Base-by-base conservation (phyloP, 2,797 vertebrate genomes). In the Leptatherina wallacei region DNA sequence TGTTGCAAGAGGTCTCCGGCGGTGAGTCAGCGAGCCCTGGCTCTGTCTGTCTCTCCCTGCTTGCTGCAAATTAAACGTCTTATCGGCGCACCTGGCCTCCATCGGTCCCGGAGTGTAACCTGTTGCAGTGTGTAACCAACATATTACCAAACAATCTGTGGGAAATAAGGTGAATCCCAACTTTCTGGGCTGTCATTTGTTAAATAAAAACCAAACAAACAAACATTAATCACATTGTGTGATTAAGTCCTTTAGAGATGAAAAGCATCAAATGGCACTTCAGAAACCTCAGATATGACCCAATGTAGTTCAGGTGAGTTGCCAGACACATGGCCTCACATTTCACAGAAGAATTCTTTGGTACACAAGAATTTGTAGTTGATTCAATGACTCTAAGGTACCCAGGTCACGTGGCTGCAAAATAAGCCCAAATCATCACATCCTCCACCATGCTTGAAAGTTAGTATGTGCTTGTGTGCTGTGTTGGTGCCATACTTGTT, bases 81-180 rank as follows among this genome's bases (percentile, higher is more conserved):
- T 95, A 93, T 94, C 90, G 65, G 70, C 61, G 92, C 96, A 97
- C 96, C 96, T 98, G 96, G 94, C 92, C 74, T 87, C 86, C 84
- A 82, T 83, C 88, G 67, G 92, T 95, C 95, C 95, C 59, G 36
- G 94, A 95, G 72, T 94, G 93, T 95, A 95, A 96, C 96, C 94
- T 95, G 95, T 94, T 95, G 93, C 65, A 71, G 27, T 85, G 83
- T 79, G 73, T 87, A 52, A 68, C 75, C 91, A 91, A 93, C 67
- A 61, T 84, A 75, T 85, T 60, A 49, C 5, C 75, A 18, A 52
- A 47, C 55, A 62, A 78, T 79, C 78, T 84, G 78, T 86, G 84
- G 88, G 88, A 88, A 90, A 75, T 75, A 40, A 66, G 54, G 62
- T 61, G 80, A 83, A 61, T 78, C 60, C 69, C 49, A 58, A 69